A percentile compares a stretch with the other conserved stretches of the same genome.
These are phyloP conservation scores for Onchidella celtica DNA, from an alignment of 2,888 invertebrate species.

Conservation along the genomic window DNA sequence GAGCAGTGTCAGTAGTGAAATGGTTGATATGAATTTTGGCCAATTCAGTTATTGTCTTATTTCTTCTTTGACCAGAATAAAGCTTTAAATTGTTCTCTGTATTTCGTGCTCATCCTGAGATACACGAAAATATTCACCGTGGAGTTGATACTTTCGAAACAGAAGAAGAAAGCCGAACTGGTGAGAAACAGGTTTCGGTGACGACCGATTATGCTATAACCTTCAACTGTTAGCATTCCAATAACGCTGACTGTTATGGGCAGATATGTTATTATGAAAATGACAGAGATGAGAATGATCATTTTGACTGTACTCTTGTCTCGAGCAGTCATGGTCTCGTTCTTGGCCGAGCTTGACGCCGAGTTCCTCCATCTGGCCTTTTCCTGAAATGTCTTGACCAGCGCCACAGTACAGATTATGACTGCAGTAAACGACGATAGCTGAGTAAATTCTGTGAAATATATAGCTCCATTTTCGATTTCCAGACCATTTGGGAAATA, in stretches of 20 bases:
- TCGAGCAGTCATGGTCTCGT: background rate
- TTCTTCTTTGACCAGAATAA: no score
- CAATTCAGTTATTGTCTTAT: no score
- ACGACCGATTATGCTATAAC: background rate
- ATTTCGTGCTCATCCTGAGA: conserved; percentile 17
- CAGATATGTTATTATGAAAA: conserved; percentile 23
- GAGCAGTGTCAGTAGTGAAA: no score
- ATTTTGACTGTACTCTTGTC: conserved; percentile 25
- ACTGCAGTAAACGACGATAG: background rate
- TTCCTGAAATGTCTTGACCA: background rate
- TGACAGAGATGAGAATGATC: conserved; percentile 15
- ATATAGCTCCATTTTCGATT: conserved; percentile 2
- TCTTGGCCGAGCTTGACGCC: background rate
- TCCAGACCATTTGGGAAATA: background rate
- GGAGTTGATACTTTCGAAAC: background rate
- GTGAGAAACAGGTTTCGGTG: conserved; percentile 13
- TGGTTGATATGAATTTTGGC: no score
- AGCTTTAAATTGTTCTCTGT: no score
- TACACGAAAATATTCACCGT: conserved; percentile 22
- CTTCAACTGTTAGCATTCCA: conserved; percentile 3
- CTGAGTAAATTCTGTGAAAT: conserved; percentile 2
- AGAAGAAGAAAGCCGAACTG: background rate
- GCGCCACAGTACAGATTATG: background rate
- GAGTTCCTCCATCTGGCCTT: conserved; percentile 12
- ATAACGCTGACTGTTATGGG: background rate